phyloP scores from a whole-genome alignment of 2,113 vertebrate genomes.

The Nanger granti region DNA sequence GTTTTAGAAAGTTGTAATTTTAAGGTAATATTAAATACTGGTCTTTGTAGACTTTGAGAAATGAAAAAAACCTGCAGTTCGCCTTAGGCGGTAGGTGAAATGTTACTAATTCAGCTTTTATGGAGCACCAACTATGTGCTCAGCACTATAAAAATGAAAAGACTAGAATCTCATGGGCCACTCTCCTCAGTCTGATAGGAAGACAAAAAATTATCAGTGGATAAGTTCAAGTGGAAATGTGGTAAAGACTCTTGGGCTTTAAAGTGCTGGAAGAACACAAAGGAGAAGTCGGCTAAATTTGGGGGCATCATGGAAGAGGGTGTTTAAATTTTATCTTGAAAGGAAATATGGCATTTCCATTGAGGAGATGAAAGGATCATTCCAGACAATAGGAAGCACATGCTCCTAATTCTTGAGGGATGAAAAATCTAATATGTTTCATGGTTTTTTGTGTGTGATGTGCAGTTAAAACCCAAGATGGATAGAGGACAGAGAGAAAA shows the following conservation, averaged over 20 bases:
- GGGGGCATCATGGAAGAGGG: neutral
- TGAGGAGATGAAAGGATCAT: neutral
- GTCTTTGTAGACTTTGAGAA: neutral
- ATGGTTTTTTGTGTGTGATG: neutral
- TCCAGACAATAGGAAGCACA: neutral
- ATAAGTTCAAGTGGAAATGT: neutral
- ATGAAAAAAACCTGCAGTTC: neutral
- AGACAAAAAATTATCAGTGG: neutral
- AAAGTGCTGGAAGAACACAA: neutral
- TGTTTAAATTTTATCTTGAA: neutral
- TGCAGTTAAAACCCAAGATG: neutral
- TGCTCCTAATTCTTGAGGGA: neutral
- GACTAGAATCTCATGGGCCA: neutral
- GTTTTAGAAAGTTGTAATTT: neutral
- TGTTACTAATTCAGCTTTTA: neutral
- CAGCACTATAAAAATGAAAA: neutral
- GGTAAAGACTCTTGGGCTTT: neutral
- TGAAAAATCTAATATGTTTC: neutral
- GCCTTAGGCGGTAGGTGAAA: neutral
- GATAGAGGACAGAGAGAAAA: neutral
- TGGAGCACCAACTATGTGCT: neutral
- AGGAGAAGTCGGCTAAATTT: neutral
- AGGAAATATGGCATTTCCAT: neutral
- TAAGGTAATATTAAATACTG: constrained; percentile 5
- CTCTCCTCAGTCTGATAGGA: neutral